phyloP scores from a whole-genome alignment of 2,113 vertebrate species.

The Notothenia rossii region DNA sequence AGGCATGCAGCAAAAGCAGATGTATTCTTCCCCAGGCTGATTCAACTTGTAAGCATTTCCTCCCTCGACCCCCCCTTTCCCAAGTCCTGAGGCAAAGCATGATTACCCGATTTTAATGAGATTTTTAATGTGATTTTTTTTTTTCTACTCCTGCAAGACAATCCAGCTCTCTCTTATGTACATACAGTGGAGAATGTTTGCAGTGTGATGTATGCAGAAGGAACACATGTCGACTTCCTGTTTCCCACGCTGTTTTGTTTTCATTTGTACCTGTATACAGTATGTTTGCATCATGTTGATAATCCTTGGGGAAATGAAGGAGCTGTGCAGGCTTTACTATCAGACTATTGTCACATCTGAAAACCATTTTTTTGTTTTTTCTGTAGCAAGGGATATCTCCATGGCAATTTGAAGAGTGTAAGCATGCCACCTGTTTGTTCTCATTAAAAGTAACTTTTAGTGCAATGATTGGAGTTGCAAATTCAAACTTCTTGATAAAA shows the following conservation, averaged over 20 bases:
- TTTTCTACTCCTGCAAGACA: constrained; percentile 62
- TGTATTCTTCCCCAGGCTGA: constrained; percentile 78
- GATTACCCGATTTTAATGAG: constrained; percentile 84
- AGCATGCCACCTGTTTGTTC: background rate
- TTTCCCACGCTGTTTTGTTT: constrained; percentile 29
- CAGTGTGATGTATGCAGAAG: constrained; percentile 46
- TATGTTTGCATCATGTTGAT: constrained; percentile 14
- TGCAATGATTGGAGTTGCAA: background rate
- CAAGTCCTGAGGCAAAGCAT: constrained; percentile 77
- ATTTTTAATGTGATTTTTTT: constrained; percentile 79
- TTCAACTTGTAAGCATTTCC: constrained; percentile 79
- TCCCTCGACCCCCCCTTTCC: constrained; percentile 43
- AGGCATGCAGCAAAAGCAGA: constrained; percentile 79
- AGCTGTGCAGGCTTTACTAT: no score
- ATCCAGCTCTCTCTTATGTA: constrained; percentile 63
- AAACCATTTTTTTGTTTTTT: background rate
- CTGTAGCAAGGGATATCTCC: background rate
- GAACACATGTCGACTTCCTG: constrained; percentile 51
- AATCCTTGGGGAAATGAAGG: background rate
- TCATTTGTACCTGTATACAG: constrained; percentile 11
- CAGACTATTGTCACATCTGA: no score
- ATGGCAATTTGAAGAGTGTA: constrained; percentile 17
- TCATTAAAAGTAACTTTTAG: background rate
- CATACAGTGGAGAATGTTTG: constrained; percentile 74
- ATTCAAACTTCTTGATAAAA: background rate